Evolutionary conservation across 2,888 invertebrate species (phyloP).

Genomic region (Thymelicus sylvestris): DNA sequence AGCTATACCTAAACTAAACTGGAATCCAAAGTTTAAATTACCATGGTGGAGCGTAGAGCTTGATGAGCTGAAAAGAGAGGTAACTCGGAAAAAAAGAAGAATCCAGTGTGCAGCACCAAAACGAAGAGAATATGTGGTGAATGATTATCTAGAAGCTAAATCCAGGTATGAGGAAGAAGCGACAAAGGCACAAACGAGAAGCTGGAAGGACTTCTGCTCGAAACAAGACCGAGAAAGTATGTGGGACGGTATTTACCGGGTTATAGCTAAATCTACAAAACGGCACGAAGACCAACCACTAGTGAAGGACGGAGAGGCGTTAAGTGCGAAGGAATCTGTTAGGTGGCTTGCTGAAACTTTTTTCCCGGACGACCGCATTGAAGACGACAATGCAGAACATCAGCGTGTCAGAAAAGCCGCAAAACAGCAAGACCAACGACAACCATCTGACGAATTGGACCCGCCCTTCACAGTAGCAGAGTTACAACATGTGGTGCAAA

Average conservation of each 20-base stretch:
- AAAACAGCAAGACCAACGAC: not conserved
- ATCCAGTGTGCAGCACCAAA: conserved; percentile 3
- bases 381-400: not conserved
- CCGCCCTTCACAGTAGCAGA: not conserved
- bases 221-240: not conserved
- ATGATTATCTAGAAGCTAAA: not conserved
- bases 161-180: not conserved
- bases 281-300: not conserved
- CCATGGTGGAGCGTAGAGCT: not conserved
- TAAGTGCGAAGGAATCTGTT: not conserved
- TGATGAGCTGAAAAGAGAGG: not conserved
- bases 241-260: not conserved
- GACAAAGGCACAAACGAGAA: not conserved
- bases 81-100: not conserved
- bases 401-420: not conserved
- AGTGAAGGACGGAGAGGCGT: not conserved
- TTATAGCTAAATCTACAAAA: not conserved
- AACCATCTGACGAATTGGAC: not conserved
- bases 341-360: not conserved
- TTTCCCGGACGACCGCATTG: not conserved
- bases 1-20: too few species aligned
- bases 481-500: not conserved
- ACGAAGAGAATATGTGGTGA: not conserved
- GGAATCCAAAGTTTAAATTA: too few species aligned
- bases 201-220: not conserved